Evolutionary conservation across 2,888 invertebrate species (phyloP).

Genomic region (Apeira syringaria): DNA sequence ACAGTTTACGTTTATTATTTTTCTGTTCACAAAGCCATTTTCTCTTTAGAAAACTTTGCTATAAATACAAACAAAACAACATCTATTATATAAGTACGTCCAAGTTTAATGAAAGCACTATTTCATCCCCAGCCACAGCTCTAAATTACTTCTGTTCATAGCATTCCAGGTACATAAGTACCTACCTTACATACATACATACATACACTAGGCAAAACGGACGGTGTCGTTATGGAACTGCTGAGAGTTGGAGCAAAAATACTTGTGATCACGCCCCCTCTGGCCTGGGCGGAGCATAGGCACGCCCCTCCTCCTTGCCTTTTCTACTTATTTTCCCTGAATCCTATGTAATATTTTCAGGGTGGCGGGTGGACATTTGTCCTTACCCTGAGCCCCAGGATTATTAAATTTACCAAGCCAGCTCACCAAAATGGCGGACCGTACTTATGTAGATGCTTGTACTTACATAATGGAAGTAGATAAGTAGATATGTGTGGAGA

Average conservation of each 20-base stretch:
- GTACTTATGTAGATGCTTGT: constrained; percentile 16
- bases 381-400: constrained; percentile 57
- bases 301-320: constrained; percentile 37
- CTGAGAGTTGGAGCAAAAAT: constrained; percentile 20
- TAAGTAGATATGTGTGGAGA: no score
- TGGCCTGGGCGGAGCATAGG: constrained; percentile 23
- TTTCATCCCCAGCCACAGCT: constrained; percentile 25
- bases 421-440: constrained; percentile 51
- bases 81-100: constrained; percentile 27
- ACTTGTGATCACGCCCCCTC: constrained; percentile 21
- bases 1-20: no score
- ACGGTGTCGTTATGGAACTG: constrained; percentile 18
- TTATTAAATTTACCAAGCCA: constrained; percentile 68
- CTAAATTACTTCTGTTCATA: constrained; percentile 31
- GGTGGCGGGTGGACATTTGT: constrained; percentile 67
- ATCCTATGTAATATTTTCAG: constrained; percentile 41
- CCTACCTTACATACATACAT: not conserved
- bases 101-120: constrained; percentile 31
- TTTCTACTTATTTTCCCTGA: constrained; percentile 30
- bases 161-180: constrained; percentile 24
- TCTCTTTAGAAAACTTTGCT: constrained; percentile 12
- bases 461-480: not conserved
- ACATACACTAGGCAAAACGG: constrained; percentile 21
- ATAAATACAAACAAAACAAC: constrained; percentile 26
- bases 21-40: not conserved